Conservation (phyloP, 2,888 invertebrate species). For the Acanthosepion lycidas region DNA sequence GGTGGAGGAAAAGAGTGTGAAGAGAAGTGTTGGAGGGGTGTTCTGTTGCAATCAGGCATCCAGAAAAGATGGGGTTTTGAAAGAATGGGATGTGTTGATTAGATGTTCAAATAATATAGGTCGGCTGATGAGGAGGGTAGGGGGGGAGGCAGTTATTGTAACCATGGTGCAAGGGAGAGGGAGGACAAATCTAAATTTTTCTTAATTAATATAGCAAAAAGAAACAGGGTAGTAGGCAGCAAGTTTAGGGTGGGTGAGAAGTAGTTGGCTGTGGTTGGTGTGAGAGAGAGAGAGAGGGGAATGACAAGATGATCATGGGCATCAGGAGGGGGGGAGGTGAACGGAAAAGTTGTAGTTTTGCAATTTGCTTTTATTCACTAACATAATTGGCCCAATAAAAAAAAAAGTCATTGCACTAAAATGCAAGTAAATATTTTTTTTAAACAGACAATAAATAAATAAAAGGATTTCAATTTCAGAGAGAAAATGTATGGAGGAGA, state of each 20-base stretch:
- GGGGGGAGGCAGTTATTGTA: background rate
- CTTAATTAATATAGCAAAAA: slow-evolving; percentile 42
- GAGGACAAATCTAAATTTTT: background rate
- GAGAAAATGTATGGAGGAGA: background rate
- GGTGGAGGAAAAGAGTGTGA: background rate
- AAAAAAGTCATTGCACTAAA: background rate
- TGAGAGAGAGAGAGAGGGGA: background rate
- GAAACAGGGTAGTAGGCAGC: background rate
- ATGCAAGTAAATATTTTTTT: slow-evolving; percentile 15
- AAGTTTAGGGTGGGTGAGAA: background rate
- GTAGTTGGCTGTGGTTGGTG: background rate
- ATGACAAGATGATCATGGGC: slow-evolving; percentile 21
- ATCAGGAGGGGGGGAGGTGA: background rate
- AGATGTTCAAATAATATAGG: slow-evolving; percentile 44
- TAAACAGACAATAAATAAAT: background rate
- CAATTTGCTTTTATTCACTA: slow-evolving; percentile 44
- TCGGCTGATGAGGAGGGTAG: background rate
- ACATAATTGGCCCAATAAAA: slow-evolving; percentile 35
- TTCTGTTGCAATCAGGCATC: slow-evolving; percentile 45
- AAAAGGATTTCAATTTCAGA: background rate
- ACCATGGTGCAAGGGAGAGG: background rate
- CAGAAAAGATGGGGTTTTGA: slow-evolving; percentile 10
- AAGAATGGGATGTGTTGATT: slow-evolving; percentile 47
- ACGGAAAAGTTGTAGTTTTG: slow-evolving; percentile 41
- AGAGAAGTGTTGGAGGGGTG: background rate